Percentiles rank a stretch among this genome's conserved stretches.
These are phyloP conservation scores for Colletes collaris DNA, from an alignment of 2,888 invertebrate genomes.

Conservation along the genomic window DNA sequence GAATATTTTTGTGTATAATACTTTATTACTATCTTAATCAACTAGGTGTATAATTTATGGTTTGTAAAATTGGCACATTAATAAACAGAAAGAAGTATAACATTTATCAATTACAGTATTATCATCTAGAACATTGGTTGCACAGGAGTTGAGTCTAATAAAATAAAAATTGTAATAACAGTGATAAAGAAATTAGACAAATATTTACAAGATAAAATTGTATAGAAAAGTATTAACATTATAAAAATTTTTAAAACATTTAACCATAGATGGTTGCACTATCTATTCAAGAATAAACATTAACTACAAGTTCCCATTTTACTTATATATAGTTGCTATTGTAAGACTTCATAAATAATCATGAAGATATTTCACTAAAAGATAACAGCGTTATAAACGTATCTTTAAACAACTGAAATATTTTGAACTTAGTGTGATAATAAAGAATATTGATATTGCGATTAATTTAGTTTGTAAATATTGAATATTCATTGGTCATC, in stretches of 20 bases:
- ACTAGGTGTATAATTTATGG: conserved; percentile 18
- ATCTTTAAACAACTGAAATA: conserved; percentile 15
- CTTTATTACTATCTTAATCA: conserved; percentile 25
- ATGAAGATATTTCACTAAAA: background rate
- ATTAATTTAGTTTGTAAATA: conserved; percentile 8
- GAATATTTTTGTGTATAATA: conserved; percentile 8
- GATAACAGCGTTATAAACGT: conserved; percentile 23
- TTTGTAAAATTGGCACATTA: conserved; percentile 38
- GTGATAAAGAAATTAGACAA: conserved; percentile 10
- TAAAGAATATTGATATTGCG: conserved; percentile 34
- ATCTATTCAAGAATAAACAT: background rate
- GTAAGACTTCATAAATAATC: conserved; percentile 15
- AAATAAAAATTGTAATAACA: conserved; percentile 17
- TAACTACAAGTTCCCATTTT: conserved; percentile 3
- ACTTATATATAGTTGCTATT: background rate
- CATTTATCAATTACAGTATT: conserved; percentile 11
- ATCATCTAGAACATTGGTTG: background rate
- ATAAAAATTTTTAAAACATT: conserved; percentile 2
- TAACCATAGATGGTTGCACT: background rate
- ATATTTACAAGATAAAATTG: conserved; percentile 25
- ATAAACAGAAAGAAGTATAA: background rate
- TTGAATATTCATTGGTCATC: conserved; percentile 4
- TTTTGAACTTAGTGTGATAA: conserved; percentile 5
- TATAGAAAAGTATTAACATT: conserved; percentile 1
- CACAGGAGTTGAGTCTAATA: background rate